Conservation (phyloP, 2,113 vertebrate genomes). For the Anarhynchus alexandrinus region DNA sequence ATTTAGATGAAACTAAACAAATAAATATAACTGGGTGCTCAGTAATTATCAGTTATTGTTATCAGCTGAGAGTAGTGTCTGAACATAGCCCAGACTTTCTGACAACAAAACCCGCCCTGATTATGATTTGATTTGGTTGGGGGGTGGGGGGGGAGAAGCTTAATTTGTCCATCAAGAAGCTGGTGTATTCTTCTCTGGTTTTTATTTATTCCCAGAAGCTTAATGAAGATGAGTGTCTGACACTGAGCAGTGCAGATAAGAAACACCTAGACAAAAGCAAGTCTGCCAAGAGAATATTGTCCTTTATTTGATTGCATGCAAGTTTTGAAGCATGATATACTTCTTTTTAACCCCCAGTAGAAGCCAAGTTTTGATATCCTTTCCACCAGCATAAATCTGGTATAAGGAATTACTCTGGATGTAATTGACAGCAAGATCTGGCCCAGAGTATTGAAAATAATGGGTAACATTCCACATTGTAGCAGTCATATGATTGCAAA, state of each 20-base stretch:
- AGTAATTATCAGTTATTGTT: conserved; percentile 21
- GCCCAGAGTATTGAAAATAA: background rate
- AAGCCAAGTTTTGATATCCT: background rate
- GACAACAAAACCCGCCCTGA: background rate
- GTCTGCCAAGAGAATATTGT: background rate
- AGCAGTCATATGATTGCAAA: background rate
- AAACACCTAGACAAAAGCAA: background rate
- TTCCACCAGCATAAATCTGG: conserved; percentile 31
- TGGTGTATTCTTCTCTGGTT: background rate
- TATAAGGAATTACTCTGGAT: background rate
- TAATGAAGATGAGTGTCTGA: background rate
- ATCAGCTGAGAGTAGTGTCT: background rate
- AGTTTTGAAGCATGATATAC: background rate
- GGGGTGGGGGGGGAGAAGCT: background rate
- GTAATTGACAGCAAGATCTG: background rate
- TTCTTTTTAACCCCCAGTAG: conserved; percentile 1
- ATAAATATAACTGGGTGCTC: conserved; percentile 45
- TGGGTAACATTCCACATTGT: background rate
- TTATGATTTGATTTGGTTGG: background rate
- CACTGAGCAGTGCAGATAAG: background rate
- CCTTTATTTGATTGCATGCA: conserved; percentile 19
- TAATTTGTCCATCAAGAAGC: conserved; percentile 8
- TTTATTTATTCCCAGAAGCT: conserved; percentile 1
- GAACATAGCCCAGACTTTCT: conserved; percentile 27
- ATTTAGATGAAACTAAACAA: conserved; percentile 37